Evolutionary conservation across 2,797 vertebrate genomes (phyloP), one percentile per base, ranked within the genome.

Genomic region (Enteromius treurensis): DNA sequence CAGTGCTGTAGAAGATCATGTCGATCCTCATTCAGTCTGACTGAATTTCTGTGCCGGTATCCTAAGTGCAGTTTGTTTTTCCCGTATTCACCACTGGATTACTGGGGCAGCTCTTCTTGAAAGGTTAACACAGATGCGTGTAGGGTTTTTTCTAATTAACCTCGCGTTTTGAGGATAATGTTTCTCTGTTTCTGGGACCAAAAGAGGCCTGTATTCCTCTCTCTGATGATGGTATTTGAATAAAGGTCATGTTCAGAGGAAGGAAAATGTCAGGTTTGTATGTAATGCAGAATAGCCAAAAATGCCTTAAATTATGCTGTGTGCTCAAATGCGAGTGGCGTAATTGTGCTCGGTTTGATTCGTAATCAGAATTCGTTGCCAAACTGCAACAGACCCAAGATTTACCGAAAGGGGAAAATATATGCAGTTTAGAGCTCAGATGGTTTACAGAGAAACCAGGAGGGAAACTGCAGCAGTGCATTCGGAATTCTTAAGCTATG

Each of bases 181-280:
- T 71, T 79, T 80, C 49, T 49, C 49, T 86, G 70, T 60, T 49
- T 76, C 37, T 58, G 60, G 53, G 68, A 78, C 51, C 53, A 62
- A 70, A 58, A 49, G 55, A 71, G 65, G 40, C 60, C 62, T 80
- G 70, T 73, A 80, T 82, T 75, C 86, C 75, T 87, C 64, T 84
- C 70, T 79, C 64, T 79, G 80, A 62, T 82, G 76, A 75, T 87
- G 85, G 81, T 88, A 87, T 86, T 88, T 89, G 45, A 88, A 86
- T 88, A 87, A 88, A 88, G 87, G 89, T 89, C 86, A 88, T 80
- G 21, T 80, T 85, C 76, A 82, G 62, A 86, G 64, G 77, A 77
- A 82, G 14, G 42, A 34, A 88, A 89, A 87, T 86, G 89, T 87
- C 86, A 90, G 70, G 49, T 69, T 82, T 79, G 34, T 55, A 79